These are phyloP conservation scores for Fopius arisanus DNA, from an alignment of 1,140 invertebrate species.

Conservation along the genomic window DNA sequence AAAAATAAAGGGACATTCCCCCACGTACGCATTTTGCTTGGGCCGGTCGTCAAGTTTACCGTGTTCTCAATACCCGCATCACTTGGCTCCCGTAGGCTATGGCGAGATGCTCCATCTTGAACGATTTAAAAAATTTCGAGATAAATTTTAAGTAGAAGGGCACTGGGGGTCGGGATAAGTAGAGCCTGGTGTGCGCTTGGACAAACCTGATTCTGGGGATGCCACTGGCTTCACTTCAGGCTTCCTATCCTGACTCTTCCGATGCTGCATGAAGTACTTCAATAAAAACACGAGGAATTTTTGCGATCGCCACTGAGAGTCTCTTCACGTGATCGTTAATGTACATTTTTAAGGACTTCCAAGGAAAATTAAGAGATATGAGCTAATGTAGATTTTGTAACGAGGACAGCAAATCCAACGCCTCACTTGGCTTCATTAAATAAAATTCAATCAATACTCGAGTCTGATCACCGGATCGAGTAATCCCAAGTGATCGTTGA, in stretches of 20 bases:
- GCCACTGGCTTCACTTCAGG: not conserved
- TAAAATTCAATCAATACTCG: too few relatives aligned
- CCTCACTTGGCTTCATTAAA: too few relatives aligned
- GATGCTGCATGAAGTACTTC: not conserved
- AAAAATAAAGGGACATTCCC: constrained; percentile 43
- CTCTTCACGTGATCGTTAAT: not conserved
- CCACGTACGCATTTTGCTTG: constrained; percentile 36
- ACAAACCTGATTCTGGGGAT: constrained; percentile 2
- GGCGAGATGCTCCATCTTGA: not conserved
- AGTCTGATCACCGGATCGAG: too few relatives aligned
- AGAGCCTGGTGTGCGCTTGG: not conserved
- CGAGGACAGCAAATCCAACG: too few relatives aligned
- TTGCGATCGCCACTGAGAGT: constrained; percentile 32
- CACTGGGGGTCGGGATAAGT: not conserved
- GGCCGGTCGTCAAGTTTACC: not conserved
- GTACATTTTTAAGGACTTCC: not conserved
- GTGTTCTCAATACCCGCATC: not conserved
- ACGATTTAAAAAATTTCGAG: constrained; percentile 32
- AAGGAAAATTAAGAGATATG: not conserved
- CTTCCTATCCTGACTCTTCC: not conserved
- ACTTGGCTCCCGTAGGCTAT: not conserved
- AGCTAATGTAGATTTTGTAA: too few relatives aligned
- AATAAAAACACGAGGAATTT: constrained; percentile 40
- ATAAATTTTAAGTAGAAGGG: constrained; percentile 28
- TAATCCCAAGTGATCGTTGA: not conserved